Evolutionary conservation across 35 echinoderm and acorn worm genomes (phyloP).

Genomic region (Strongylocentrotus purpuratus): DNA sequence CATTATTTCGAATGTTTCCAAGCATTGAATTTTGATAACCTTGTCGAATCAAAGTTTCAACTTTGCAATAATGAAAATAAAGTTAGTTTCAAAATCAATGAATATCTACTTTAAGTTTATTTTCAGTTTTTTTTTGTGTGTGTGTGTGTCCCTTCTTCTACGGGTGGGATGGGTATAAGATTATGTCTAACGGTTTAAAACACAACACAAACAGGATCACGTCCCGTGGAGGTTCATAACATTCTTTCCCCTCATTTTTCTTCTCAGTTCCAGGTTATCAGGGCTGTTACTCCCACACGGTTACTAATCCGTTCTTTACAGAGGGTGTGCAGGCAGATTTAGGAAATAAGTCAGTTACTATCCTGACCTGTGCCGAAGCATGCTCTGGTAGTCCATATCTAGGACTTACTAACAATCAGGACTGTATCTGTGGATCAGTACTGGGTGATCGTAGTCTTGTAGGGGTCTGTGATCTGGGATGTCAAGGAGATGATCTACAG

Average conservation of each 20-base stretch:
- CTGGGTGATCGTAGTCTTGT: neutral
- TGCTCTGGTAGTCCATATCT: neutral
- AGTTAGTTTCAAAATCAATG: too few relatives aligned
- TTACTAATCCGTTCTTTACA: neutral
- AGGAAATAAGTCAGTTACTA: neutral
- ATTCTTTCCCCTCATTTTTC: neutral
- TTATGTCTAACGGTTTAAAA: too few relatives aligned
- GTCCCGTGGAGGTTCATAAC: too few relatives aligned
- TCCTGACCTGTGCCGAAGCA: neutral
- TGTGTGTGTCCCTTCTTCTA: too few relatives aligned
- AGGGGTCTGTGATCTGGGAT: neutral
- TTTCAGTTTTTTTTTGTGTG: too few relatives aligned
- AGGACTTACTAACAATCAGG: neutral
- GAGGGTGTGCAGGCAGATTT: neutral
- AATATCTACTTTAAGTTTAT: too few relatives aligned
- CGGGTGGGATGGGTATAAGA: too few relatives aligned
- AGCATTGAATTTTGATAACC: too few relatives aligned
- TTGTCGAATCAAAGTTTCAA: too few relatives aligned
- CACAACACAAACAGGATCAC: too few relatives aligned
- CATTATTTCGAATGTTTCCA: too few relatives aligned
- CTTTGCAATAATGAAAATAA: too few relatives aligned
- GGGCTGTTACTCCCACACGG: neutral
- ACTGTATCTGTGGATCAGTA: neutral
- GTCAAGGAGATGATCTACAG: neutral
- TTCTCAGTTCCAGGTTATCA: neutral